Percentiles rank a stretch among this genome's conserved stretches.
phyloP scores from a whole-genome alignment of 2,888 invertebrate species.

The Matsumyia berberina region DNA sequence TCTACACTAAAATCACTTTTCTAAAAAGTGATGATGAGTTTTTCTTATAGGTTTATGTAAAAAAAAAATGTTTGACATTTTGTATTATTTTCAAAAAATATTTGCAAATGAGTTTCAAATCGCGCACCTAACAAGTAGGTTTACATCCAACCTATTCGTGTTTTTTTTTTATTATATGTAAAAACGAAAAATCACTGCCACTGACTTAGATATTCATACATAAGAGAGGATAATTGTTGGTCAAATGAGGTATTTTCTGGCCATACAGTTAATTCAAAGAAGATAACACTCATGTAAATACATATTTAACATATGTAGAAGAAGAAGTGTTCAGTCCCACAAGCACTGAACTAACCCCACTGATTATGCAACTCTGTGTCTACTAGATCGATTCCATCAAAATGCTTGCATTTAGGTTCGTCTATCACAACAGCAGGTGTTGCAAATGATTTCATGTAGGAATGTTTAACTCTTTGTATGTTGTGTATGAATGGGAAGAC shows the following conservation, averaged over 20 bases:
- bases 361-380: too few species aligned
- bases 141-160: not conserved
- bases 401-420: too few species aligned
- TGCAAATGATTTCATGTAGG: too few species aligned
- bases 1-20: constrained; percentile 29
- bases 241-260: not conserved
- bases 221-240: not conserved
- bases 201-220: not conserved
- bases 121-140: not conserved
- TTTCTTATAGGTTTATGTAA: not conserved
- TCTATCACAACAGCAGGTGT: too few species aligned
- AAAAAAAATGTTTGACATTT: not conserved
- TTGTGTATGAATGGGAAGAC: too few species aligned
- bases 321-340: too few species aligned
- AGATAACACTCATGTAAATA: too few species aligned
- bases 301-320: too few species aligned
- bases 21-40: constrained; percentile 36
- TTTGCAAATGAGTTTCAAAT: constrained; percentile 15
- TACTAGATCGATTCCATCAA: too few species aligned
- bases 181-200: constrained; percentile 28
- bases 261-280: too few species aligned
- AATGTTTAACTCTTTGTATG: too few species aligned
- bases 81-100: constrained; percentile 48
- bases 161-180: not conserved
- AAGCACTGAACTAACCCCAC: too few species aligned